Percentiles rank a stretch among this genome's conserved stretches.
Evolutionary conservation across 2,113 vertebrate species (phyloP).

Genomic region (Tyrannus savana): DNA sequence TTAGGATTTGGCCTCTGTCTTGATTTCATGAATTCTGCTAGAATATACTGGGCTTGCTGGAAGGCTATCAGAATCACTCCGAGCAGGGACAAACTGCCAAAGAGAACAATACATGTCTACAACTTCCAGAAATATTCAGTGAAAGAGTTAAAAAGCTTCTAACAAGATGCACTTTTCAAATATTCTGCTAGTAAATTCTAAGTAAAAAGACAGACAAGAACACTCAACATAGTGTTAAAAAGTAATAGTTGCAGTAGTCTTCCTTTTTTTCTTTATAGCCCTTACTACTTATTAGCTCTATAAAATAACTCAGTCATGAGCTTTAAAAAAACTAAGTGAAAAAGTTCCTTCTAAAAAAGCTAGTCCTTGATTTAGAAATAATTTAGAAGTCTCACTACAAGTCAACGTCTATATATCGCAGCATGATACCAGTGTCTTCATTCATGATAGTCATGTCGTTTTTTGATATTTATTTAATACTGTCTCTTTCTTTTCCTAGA

Average conservation of each 20-base stretch:
- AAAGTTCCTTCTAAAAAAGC: not conserved
- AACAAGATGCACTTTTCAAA: not conserved
- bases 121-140: not conserved
- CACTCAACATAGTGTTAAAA: not conserved
- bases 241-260: not conserved
- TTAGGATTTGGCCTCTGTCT: conserved; percentile 83
- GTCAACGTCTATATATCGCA: not conserved
- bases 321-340: not conserved
- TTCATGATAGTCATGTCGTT: not conserved
- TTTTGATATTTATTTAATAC: not conserved
- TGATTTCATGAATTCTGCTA: conserved; percentile 88
- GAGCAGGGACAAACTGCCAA: conserved; percentile 88
- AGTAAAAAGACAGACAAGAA: not conserved
- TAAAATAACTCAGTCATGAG: not conserved
- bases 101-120: not conserved
- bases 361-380: not conserved
- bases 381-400: not conserved
- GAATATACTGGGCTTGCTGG: conserved; percentile 94
- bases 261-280: not conserved
- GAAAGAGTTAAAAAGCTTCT: not conserved
- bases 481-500: not conserved
- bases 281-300: not conserved
- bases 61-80: conserved; percentile 95
- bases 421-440: not conserved
- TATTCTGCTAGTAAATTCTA: not conserved